These are phyloP conservation scores for Platanista minor DNA, from an alignment of 2,113 vertebrate genomes.

Conservation along the genomic window DNA sequence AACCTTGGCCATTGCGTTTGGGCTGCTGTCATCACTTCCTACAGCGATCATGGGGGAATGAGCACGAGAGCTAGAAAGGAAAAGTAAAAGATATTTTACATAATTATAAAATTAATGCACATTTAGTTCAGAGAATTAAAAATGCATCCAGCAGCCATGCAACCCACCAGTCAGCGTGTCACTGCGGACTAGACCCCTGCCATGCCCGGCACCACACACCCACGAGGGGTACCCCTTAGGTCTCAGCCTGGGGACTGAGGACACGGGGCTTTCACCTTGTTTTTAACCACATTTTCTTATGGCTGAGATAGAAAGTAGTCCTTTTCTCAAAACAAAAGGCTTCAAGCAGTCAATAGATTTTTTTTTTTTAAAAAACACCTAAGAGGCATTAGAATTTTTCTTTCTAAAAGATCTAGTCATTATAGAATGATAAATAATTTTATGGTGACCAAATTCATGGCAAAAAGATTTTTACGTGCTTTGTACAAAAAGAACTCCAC, in stretches of 20 bases:
- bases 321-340: neutral
- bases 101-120: neutral
- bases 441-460: neutral
- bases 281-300: neutral
- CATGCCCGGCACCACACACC: neutral
- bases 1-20: slow-evolving; percentile 93
- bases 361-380: neutral
- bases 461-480: neutral
- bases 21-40: slow-evolving; percentile 94
- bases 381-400: neutral
- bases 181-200: neutral
- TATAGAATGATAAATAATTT: neutral
- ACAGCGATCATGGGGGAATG: slow-evolving; percentile 98
- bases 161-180: neutral
- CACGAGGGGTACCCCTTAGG: neutral
- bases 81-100: neutral
- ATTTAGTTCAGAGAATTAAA: neutral
- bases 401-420: neutral
- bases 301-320: neutral
- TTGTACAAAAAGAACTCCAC: neutral
- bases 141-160: neutral
- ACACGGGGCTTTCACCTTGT: neutral
- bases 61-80: slow-evolving; percentile 88
- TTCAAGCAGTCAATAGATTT: neutral
- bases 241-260: neutral